Conservation (phyloP, 1,140 invertebrate genomes). For the Diuraphis noxia region DNA sequence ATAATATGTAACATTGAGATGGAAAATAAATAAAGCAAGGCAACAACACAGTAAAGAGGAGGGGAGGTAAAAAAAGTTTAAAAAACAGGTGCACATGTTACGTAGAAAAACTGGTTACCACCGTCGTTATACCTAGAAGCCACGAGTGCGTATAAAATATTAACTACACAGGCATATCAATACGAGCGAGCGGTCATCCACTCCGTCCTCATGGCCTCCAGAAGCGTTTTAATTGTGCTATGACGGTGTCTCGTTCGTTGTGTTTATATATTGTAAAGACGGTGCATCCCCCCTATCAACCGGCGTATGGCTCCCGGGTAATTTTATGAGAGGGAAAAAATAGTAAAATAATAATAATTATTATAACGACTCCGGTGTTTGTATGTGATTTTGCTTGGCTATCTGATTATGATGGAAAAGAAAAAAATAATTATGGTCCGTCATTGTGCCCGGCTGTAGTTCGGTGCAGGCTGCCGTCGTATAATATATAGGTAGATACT, state of each 20-base stretch:
- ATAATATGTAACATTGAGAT: constrained; percentile 44
- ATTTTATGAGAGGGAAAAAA: constrained; percentile 13
- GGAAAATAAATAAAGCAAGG: constrained; percentile 34
- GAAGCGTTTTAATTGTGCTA: constrained; percentile 51
- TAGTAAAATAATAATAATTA: constrained; percentile 34
- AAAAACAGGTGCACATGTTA: constrained; percentile 48
- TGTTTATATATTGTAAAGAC: constrained; percentile 2
- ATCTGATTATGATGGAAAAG: constrained; percentile 40
- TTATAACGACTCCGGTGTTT: constrained; percentile 46
- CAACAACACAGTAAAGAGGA: background rate
- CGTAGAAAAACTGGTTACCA: constrained; percentile 46
- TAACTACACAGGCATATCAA: constrained; percentile 43
- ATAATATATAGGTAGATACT: background rate
- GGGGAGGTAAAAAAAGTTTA: constrained; percentile 5
- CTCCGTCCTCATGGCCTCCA: constrained; percentile 46
- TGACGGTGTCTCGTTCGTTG: background rate
- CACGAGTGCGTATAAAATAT: constrained; percentile 34
- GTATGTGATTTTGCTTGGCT: constrained; percentile 40
- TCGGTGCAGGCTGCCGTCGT: background rate
- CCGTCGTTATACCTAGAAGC: constrained; percentile 51
- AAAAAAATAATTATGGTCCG: constrained; percentile 48
- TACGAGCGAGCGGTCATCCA: constrained; percentile 45
- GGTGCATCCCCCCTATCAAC: background rate
- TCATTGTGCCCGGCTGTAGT: constrained; percentile 1
- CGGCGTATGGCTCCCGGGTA: constrained; percentile 45